Percentiles rank a stretch among this genome's conserved stretches.
Conservation (phyloP, 2,797 vertebrate species). For the Aphelocoma californica region DNA sequence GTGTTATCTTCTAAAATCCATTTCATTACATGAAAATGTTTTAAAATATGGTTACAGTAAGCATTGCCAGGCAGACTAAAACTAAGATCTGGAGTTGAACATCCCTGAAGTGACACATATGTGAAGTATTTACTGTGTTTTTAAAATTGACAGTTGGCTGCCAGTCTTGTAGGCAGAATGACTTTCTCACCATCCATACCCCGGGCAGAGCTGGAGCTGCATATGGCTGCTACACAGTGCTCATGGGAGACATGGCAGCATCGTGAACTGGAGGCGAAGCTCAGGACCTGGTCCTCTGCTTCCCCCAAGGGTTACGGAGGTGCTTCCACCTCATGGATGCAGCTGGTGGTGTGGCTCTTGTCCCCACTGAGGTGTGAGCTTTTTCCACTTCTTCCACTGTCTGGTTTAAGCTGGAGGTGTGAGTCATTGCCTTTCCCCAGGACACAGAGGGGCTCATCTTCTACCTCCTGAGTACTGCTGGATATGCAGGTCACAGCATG, state of each 20-base stretch:
- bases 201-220: not conserved
- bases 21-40: not conserved
- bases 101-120: not conserved
- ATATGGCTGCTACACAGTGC: not conserved
- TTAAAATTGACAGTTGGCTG: not conserved
- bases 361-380: not conserved
- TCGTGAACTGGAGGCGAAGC: not conserved
- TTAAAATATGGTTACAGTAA: not conserved
- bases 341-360: not conserved
- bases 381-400: not conserved
- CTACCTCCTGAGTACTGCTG: not conserved
- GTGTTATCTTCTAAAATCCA: not conserved
- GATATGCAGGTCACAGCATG: not conserved
- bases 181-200: not conserved
- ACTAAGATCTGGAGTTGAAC: not conserved
- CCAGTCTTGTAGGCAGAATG: not conserved
- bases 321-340: not conserved
- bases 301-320: not conserved
- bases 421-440: not conserved
- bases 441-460: not conserved
- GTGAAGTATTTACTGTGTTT: not conserved
- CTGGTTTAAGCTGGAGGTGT: not conserved
- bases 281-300: not conserved
- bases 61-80: not conserved
- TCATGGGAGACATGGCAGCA: not conserved